Evolutionary conservation across 2,797 vertebrate species (phyloP).

Genomic region (Pelochelys cantorii): DNA sequence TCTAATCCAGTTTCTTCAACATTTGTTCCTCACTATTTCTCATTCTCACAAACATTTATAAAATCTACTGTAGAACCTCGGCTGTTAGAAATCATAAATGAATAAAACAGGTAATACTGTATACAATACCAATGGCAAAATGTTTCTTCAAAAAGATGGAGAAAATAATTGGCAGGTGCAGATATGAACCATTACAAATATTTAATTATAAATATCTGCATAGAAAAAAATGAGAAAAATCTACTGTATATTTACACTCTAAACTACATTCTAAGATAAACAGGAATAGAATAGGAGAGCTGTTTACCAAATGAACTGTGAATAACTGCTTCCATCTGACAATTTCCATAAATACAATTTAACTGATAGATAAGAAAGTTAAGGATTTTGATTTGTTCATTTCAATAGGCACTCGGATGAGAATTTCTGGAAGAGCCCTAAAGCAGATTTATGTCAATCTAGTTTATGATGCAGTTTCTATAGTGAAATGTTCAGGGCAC

Average conservation of each 20-base stretch:
- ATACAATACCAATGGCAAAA: not conserved
- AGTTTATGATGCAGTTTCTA: not conserved
- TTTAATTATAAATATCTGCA: not conserved
- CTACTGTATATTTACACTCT: not conserved
- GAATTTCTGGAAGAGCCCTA: not conserved
- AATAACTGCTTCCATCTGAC: not conserved
- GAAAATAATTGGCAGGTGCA: not conserved
- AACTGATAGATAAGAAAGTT: not conserved
- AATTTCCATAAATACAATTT: not conserved
- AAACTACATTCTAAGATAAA: not conserved
- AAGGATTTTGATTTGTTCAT: not conserved
- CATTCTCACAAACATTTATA: fast-evolving
- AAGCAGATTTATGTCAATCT: not conserved
- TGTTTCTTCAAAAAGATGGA: not conserved
- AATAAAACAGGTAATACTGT: not conserved
- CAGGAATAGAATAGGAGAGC: not conserved
- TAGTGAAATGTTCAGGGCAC: fast-evolving
- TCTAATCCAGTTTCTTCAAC: not conserved
- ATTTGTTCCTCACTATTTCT: not conserved
- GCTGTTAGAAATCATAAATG: not conserved
- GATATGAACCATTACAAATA: not conserved
- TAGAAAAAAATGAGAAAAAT: not conserved
- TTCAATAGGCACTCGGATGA: not conserved
- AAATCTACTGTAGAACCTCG: fast-evolving
- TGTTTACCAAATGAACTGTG: not conserved